Evolutionary conservation across 2,888 invertebrate genomes (phyloP), one percentile per base, ranked within the genome.

Genomic region (Thera britannica): DNA sequence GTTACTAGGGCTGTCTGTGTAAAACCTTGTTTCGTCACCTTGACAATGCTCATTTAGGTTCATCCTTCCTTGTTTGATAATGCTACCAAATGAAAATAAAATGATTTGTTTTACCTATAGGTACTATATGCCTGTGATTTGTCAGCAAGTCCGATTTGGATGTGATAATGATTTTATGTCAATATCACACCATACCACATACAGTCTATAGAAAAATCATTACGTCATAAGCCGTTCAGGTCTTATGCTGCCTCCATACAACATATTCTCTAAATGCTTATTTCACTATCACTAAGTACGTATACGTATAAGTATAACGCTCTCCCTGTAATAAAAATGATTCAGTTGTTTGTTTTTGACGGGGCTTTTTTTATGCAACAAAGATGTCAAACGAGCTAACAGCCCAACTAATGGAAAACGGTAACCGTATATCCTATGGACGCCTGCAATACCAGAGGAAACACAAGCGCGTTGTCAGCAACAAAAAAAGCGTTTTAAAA

Each of bases 21-120:
- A 55, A 51, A 63, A 61, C 68, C 64, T 65, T 65, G 61, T 35
- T 57, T 52, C 12, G 55, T 44, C 41, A 58, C 65, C 68, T 68
- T 68, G 65, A 51, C 46, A 64, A 61, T 65, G 54, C 54, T 58
- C 48, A 48, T 58, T 68, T 57, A 38, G 12, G 35, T 58, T 57
- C 41, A 60, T 57, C 56, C 35, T 68, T 68, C 64, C 64, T 57
- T 65, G 54, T 68, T 68, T 68, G 60, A 58, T 54, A 61, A 65
- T 68, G 55, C n/a, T 44, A 62, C 65, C 58, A 62, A 68, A 60
- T 23, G 23, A 23, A 23, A 23, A 23, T 48, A 2, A 58, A 54
- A 48, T 38, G 62, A 46, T 62, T 56, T 59, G 38, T 62, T 64
- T 65, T 9, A 38, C 38, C 48, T 46, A 51, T 61, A 58, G n/a